phyloP scores from a whole-genome alignment of 2,888 invertebrate species.

The Autographa gamma region DNA sequence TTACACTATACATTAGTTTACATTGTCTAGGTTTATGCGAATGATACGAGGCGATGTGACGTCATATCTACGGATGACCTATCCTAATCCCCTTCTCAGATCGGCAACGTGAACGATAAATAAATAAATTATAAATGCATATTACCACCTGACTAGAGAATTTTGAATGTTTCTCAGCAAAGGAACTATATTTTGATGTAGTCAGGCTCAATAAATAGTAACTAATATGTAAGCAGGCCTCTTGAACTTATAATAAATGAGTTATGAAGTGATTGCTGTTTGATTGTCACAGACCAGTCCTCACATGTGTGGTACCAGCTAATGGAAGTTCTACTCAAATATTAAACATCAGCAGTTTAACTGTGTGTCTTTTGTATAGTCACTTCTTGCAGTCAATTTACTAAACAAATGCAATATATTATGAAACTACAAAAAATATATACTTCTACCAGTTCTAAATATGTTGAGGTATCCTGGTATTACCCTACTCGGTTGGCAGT shows the following conservation, averaged over 20 bases:
- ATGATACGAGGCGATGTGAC: constrained; percentile 75
- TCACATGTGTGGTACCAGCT: background rate
- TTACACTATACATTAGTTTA: constrained; percentile 74
- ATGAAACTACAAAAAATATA: constrained; percentile 4
- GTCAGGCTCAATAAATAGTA: constrained; percentile 58
- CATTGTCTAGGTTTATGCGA: constrained; percentile 77
- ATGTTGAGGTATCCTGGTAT: background rate
- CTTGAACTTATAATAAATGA: constrained; percentile 54
- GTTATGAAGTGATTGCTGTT: constrained; percentile 30
- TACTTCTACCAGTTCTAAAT: constrained; percentile 4
- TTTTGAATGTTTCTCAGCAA: constrained; percentile 69
- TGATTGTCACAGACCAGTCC: constrained; percentile 17
- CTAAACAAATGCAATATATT: constrained; percentile 7
- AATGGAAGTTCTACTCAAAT: background rate
- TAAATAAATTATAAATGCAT: constrained; percentile 87
- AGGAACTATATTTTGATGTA: constrained; percentile 58
- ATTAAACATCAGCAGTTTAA: background rate
- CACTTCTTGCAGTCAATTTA: background rate
- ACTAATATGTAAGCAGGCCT: constrained; percentile 49
- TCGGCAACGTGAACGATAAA: constrained; percentile 35
- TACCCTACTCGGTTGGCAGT: constrained; percentile 3
- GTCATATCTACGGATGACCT: constrained; percentile 11
- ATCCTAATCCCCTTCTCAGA: constrained; percentile 15
- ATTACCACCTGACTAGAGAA: constrained; percentile 83
- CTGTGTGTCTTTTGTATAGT: background rate